phyloP scores from a whole-genome alignment of 2,797 vertebrate species.

The Rhinella marina region DNA sequence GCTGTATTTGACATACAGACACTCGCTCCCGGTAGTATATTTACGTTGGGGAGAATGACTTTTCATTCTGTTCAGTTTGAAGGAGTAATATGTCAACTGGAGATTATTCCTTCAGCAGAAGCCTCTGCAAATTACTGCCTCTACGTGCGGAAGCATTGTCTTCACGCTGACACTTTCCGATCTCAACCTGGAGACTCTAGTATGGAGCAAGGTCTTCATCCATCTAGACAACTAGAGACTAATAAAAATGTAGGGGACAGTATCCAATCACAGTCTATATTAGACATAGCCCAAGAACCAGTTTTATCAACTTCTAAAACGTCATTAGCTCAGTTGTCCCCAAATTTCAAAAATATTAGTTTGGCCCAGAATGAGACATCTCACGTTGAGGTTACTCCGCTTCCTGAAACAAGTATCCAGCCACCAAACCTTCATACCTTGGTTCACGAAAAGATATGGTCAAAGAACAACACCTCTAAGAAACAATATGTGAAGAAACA shows the following conservation, averaged over 20 bases:
- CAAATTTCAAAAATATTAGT: conserved; percentile 64
- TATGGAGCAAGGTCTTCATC: background rate
- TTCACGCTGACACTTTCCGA: conserved; percentile 84
- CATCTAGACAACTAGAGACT: conserved; percentile 26
- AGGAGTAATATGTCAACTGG: conserved; percentile 91
- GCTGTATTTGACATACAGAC: conserved; percentile 76
- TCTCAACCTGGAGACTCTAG: conserved; percentile 68
- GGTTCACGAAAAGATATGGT: conserved; percentile 68
- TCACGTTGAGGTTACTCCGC: background rate
- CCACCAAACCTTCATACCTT: conserved; percentile 60
- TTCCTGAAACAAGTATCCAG: conserved; percentile 48
- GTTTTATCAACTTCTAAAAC: background rate
- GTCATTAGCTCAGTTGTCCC: background rate
- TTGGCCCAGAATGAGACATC: background rate
- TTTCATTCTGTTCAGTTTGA: conserved; percentile 84
- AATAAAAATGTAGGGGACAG: conserved; percentile 62
- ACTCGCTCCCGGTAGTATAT: conserved; percentile 77
- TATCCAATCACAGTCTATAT: conserved; percentile 50
- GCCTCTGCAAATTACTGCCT: conserved; percentile 88
- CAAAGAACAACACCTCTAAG: conserved; percentile 71
- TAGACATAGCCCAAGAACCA: conserved; percentile 61
- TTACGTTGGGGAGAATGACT: conserved; percentile 91
- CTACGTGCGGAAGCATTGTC: conserved; percentile 89
- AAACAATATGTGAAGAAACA: conserved; percentile 62
- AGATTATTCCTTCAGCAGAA: conserved; percentile 89